phyloP scores from a whole-genome alignment of 2,888 invertebrate genomes.

The Oligia latruncula region DNA sequence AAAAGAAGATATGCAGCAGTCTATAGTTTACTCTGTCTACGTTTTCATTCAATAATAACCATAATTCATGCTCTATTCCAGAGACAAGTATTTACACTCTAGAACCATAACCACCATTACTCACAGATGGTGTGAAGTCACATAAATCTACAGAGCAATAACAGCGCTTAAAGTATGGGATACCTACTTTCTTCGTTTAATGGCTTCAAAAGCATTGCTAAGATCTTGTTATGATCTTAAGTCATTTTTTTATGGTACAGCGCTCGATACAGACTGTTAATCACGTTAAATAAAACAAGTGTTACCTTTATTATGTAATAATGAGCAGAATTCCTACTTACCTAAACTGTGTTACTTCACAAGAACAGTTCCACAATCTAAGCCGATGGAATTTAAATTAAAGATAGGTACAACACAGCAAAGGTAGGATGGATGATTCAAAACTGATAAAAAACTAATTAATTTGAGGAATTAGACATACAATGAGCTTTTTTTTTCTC shows the following conservation, averaged over 20 bases:
- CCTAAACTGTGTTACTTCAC: neutral
- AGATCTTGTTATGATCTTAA: conserved; percentile 37
- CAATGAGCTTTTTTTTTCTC: too few relatives aligned
- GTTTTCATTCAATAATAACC: conserved; percentile 13
- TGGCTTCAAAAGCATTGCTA: conserved; percentile 19
- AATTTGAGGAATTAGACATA: neutral
- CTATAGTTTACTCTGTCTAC: too few relatives aligned
- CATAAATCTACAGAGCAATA: conserved; percentile 55
- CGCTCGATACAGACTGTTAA: conserved; percentile 34
- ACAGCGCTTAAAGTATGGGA: conserved; percentile 33
- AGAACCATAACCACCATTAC: conserved; percentile 10
- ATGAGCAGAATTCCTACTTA: neutral
- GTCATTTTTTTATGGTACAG: conserved; percentile 18
- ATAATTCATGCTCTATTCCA: conserved; percentile 16
- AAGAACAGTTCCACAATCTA: neutral
- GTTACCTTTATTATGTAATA: conserved; percentile 28
- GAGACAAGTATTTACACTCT: neutral
- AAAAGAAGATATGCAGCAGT: too few relatives aligned
- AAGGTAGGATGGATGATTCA: neutral
- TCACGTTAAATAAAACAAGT: conserved; percentile 8
- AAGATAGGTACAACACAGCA: neutral
- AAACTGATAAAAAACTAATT: neutral
- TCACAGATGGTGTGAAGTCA: conserved; percentile 52
- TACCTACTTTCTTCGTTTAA: conserved; percentile 41
- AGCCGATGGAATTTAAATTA: neutral